Evolutionary conservation across 2,888 invertebrate genomes (phyloP).

Genomic region (Ichneumon xanthorius): DNA sequence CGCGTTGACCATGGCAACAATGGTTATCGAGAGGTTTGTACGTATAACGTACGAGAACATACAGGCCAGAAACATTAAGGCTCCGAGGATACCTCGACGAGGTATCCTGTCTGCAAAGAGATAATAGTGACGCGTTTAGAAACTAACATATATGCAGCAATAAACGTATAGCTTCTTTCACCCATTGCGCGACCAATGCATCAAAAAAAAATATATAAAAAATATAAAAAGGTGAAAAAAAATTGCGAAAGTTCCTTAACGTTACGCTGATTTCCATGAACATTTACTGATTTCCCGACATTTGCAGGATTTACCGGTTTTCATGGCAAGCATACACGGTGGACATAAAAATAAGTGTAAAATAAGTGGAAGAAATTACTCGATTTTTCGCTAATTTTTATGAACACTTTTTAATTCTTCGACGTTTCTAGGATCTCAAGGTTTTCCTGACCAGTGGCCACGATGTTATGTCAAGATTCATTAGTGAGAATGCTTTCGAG

Average conservation of each 20-base stretch:
- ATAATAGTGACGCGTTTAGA: background rate
- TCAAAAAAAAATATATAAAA: no score
- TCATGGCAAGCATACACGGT: background rate
- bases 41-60: slow-evolving; percentile 92
- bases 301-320: background rate
- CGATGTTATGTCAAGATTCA: background rate
- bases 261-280: background rate
- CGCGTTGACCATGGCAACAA: slow-evolving; percentile 81
- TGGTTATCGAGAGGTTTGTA: slow-evolving; percentile 90
- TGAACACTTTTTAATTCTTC: no score
- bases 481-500: background rate
- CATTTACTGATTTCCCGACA: no score
- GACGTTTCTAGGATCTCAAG: no score
- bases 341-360: background rate
- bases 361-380: background rate
- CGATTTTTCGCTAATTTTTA: background rate
- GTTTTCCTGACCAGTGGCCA: no score
- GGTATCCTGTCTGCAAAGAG: slow-evolving; percentile 85
- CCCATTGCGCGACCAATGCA: background rate
- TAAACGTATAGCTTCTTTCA: background rate
- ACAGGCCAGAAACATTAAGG: slow-evolving; percentile 91
- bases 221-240: no score
- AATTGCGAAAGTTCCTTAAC: background rate
- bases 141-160: background rate
- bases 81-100: slow-evolving; percentile 86